Percentiles rank a stretch among this genome's conserved stretches.
Conservation (phyloP, 2,888 invertebrate genomes). For the Himalopsyche anomala region DNA sequence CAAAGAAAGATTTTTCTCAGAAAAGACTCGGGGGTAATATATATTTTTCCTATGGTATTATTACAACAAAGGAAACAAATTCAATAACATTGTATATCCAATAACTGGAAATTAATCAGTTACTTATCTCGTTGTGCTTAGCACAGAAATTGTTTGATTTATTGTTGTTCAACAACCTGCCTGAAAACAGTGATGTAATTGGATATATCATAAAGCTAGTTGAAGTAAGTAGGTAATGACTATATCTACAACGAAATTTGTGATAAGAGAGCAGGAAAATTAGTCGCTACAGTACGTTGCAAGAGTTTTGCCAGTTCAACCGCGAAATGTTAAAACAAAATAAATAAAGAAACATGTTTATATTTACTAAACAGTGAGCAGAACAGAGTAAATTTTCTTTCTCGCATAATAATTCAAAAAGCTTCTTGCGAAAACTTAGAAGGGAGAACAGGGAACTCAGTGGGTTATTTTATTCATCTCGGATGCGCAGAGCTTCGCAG, state of each 20-base stretch:
- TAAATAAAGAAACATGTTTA: slow-evolving; percentile 16
- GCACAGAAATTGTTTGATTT: too few species aligned
- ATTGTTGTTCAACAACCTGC: too few species aligned
- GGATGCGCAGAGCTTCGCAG: background rate
- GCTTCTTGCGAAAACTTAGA: background rate
- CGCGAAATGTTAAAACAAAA: slow-evolving; percentile 14
- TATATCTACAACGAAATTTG: background rate
- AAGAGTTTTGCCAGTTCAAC: background rate
- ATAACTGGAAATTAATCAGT: too few species aligned
- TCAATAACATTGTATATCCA: too few species aligned
- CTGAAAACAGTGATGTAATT: background rate
- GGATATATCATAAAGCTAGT: background rate
- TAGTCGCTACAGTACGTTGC: background rate
- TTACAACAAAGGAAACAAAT: too few species aligned
- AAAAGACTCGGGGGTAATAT: too few species aligned
- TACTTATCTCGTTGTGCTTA: too few species aligned
- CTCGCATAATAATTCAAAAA: slow-evolving; percentile 22
- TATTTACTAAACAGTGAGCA: background rate
- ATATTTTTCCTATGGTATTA: too few species aligned
- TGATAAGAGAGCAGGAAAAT: background rate
- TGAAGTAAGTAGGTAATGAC: background rate
- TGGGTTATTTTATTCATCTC: background rate
- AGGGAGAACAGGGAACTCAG: background rate
- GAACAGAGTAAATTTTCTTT: slow-evolving; percentile 30
- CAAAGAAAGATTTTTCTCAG: too few species aligned